phyloP scores from a whole-genome alignment of 2,888 invertebrate species.

The Ennomos erosarius region DNA sequence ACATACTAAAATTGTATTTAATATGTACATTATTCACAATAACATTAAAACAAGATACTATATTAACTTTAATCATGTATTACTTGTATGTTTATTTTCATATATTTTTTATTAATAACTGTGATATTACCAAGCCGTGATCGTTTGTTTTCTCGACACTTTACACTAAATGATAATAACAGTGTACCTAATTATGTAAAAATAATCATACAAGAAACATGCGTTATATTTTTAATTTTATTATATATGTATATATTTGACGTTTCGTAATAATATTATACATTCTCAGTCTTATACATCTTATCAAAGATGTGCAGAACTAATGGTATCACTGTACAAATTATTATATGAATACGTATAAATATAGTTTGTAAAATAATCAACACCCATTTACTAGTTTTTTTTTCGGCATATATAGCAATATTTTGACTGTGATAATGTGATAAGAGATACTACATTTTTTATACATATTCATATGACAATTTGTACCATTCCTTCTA shows the following conservation, averaged over 20 bases:
- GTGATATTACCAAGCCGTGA: too few relatives aligned
- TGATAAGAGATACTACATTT: too few relatives aligned
- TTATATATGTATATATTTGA: constrained; percentile 41
- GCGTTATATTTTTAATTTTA: constrained; percentile 5
- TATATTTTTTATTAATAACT: constrained; percentile 1
- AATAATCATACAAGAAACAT: constrained; percentile 40
- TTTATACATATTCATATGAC: constrained; percentile 12
- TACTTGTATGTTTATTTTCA: constrained; percentile 24
- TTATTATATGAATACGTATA: constrained; percentile 7
- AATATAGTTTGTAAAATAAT: too few relatives aligned
- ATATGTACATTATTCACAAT: constrained; percentile 51
- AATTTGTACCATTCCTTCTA: constrained; percentile 36
- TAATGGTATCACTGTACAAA: constrained; percentile 35
- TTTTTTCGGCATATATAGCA: too few relatives aligned
- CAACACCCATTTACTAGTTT: too few relatives aligned
- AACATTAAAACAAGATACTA: constrained; percentile 36
- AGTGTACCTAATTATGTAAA: too few relatives aligned
- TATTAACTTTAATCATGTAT: constrained; percentile 28
- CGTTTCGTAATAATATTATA: constrained; percentile 49
- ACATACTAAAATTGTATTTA: constrained; percentile 51
- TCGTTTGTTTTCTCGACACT: too few relatives aligned
- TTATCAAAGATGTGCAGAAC: constrained; percentile 56
- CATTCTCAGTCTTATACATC: constrained; percentile 71
- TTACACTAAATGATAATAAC: too few relatives aligned
- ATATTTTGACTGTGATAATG: background rate